Evolutionary conservation across 1,140 invertebrate genomes (phyloP).

Genomic region (Holcopasites calliopsidis): DNA sequence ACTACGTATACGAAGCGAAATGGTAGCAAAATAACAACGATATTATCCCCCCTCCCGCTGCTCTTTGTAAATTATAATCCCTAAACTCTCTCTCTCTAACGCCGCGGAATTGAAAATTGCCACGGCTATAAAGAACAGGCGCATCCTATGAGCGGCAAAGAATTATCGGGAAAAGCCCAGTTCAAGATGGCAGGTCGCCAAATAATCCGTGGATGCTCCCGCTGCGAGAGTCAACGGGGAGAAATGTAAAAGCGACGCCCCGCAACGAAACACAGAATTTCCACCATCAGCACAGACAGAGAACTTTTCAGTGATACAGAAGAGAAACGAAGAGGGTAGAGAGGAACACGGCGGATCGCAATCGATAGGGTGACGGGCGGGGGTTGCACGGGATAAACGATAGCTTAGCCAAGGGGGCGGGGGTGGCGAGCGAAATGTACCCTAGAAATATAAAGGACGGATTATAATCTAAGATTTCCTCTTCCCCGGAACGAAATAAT

Average conservation of each 20-base stretch:
- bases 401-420: constrained; percentile 32
- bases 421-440: constrained; percentile 24
- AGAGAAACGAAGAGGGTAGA: background rate
- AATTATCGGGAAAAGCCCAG: constrained; percentile 22
- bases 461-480: constrained; percentile 50
- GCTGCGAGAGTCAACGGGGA: constrained; percentile 36
- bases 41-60: background rate
- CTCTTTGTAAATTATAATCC: no score
- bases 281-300: background rate
- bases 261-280: constrained; percentile 32
- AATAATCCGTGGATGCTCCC: constrained; percentile 38
- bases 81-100: no score
- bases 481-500: constrained; percentile 12
- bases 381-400: background rate
- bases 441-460: background rate
- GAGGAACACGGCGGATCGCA: constrained; percentile 39
- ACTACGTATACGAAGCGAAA: background rate
- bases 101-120: no score
- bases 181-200: constrained; percentile 44
- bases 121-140: background rate
- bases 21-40: background rate
- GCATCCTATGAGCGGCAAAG: background rate
- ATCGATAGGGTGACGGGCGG: constrained; percentile 42
- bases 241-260: constrained; percentile 47
- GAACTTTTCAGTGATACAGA: no score